A percentile compares a stretch with the other conserved stretches of the same genome.
Conservation (phyloP, 2,113 vertebrate species). For the Octodon degus region DNA sequence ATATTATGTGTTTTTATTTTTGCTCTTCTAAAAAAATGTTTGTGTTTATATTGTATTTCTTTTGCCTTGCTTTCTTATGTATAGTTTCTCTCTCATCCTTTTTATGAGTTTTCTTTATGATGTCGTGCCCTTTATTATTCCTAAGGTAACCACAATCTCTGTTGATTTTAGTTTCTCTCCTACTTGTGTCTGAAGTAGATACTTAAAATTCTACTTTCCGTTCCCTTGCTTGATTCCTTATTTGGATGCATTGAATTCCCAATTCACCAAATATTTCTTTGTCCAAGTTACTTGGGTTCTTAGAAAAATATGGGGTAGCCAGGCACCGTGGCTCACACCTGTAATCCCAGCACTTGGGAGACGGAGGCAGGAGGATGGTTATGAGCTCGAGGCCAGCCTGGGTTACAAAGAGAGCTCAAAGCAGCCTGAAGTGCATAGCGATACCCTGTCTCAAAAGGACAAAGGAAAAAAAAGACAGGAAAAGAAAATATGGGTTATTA, state of each 20-base stretch:
- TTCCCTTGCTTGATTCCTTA: conserved; percentile 44
- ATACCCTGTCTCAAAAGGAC: no score
- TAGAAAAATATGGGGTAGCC: conserved; percentile 46
- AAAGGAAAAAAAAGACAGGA: no score
- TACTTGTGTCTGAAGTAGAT: conserved; percentile 29
- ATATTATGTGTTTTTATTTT: not conserved
- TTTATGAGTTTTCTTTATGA: not conserved
- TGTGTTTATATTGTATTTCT: not conserved
- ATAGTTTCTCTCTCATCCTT: not conserved
- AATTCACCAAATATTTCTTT: conserved; percentile 30
- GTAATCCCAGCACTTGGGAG: no score
- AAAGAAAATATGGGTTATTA: not conserved
- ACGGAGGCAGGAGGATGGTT: no score
- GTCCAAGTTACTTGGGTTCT: conserved; percentile 36
- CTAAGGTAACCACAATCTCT: not conserved
- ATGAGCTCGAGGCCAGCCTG: no score
- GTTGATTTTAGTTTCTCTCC: conserved; percentile 31
- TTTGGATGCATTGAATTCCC: not conserved
- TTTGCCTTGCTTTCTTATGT: conserved; percentile 46
- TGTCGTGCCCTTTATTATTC: not conserved
- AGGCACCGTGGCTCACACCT: no score
- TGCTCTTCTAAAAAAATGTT: conserved; percentile 32
- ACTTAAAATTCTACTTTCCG: conserved; percentile 14
- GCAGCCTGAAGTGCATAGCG: no score
- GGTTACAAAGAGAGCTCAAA: no score